Evolutionary conservation across 1,140 invertebrate species (phyloP).

Genomic region (Solenopsis invicta): DNA sequence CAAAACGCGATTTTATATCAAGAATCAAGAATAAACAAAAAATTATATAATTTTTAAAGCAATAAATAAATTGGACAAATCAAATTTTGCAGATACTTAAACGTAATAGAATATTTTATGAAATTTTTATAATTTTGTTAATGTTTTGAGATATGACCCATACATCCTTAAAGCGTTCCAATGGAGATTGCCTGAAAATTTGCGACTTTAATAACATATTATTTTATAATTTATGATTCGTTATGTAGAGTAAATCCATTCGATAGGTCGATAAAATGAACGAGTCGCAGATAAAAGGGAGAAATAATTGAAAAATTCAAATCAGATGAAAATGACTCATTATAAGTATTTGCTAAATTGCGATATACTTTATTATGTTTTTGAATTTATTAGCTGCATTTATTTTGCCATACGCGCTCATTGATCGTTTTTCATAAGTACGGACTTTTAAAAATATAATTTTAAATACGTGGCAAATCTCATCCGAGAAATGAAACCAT

Average conservation of each 20-base stretch:
- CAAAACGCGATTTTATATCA: too few relatives aligned
- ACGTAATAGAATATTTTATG: too few relatives aligned
- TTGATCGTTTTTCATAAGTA: slow-evolving; percentile 25
- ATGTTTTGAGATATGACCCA: too few relatives aligned
- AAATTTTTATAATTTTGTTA: too few relatives aligned
- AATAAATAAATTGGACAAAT: too few relatives aligned
- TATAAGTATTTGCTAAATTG: neutral
- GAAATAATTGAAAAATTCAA: neutral
- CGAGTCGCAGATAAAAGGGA: neutral
- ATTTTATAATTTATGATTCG: neutral
- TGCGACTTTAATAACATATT: neutral
- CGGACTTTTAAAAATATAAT: slow-evolving; percentile 53
- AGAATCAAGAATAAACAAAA: too few relatives aligned
- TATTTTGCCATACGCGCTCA: neutral
- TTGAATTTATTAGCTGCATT: neutral
- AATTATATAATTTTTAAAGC: too few relatives aligned
- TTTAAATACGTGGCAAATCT: slow-evolving; percentile 45
- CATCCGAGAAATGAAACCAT: slow-evolving; percentile 45
- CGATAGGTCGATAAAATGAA: slow-evolving; percentile 2
- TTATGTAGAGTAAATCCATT: neutral
- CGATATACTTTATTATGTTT: neutral
- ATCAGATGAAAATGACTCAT: neutral
- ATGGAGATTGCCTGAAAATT: neutral
- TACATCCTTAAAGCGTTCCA: too few relatives aligned
- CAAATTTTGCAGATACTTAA: too few relatives aligned